phyloP scores from a whole-genome alignment of 2,797 vertebrate genomes.

The Scarus forsteni region DNA sequence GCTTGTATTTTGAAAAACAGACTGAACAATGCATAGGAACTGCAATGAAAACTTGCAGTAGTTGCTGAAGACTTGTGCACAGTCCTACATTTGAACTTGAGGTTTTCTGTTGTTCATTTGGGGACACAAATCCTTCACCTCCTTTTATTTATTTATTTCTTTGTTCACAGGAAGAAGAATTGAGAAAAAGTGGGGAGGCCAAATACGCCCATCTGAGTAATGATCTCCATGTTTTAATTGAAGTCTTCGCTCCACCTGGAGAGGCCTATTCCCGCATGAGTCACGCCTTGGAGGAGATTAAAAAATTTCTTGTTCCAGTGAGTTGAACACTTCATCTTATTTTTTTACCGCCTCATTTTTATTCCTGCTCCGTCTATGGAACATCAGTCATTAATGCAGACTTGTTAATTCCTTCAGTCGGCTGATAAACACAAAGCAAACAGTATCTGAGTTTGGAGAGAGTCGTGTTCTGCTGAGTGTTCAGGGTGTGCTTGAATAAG shows the following conservation, averaged over 20 bases:
- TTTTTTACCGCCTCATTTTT: conserved; percentile 21
- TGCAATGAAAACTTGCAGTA: no score
- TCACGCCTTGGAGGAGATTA: conserved; percentile 98
- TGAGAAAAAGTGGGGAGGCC: conserved; percentile 96
- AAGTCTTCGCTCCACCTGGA: conserved; percentile 98
- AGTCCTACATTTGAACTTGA: no score
- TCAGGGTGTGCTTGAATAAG: conserved; percentile 38
- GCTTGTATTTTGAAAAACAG: no score
- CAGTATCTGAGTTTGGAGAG: conserved; percentile 13
- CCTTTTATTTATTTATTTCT: conserved; percentile 29
- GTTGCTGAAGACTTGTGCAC: no score
- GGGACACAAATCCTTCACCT: conserved; percentile 46
- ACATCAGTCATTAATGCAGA: conserved; percentile 30
- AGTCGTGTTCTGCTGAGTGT: conserved; percentile 11
- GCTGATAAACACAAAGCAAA: conserved; percentile 48
- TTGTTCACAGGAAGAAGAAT: conserved; percentile 94
- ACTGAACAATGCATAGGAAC: no score
- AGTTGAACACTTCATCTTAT: conserved; percentile 82
- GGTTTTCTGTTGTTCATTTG: background rate
- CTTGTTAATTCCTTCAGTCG: conserved; percentile 33
- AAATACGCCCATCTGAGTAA: conserved; percentile 97
- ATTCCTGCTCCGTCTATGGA: conserved; percentile 11
- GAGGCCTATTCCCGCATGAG: conserved; percentile 99
- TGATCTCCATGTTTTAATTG: conserved; percentile 98
- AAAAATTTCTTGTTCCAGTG: conserved; percentile 99